phyloP scores from a whole-genome alignment of 2,888 invertebrate species.

The Cotesia congregata region DNA sequence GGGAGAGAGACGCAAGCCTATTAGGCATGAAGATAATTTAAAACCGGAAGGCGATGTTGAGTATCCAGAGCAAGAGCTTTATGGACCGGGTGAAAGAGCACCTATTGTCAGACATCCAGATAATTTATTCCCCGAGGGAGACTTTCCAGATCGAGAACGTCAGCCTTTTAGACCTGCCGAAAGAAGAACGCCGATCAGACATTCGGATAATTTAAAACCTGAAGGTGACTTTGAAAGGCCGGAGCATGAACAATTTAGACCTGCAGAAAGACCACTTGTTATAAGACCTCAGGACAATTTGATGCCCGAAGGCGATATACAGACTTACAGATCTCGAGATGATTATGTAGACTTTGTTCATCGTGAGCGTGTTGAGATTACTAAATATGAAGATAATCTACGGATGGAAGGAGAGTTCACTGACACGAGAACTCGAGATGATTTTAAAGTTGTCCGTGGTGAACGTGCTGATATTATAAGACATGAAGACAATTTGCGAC shows the following conservation, averaged over 20 bases:
- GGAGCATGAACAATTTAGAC: slow-evolving; percentile 44
- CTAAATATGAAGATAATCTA: slow-evolving; percentile 72
- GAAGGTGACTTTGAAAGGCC: slow-evolving; percentile 71
- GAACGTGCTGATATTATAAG: slow-evolving; percentile 63
- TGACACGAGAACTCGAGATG: slow-evolving; percentile 72
- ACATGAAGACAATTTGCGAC: slow-evolving; percentile 76
- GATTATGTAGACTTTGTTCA: slow-evolving; percentile 71
- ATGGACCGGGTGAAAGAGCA: slow-evolving; percentile 70
- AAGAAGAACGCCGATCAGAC: slow-evolving; percentile 72
- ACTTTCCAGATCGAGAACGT: slow-evolving; percentile 61
- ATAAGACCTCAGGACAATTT: slow-evolving; percentile 72
- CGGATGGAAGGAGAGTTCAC: slow-evolving; percentile 77
- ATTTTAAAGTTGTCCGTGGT: slow-evolving; percentile 73
- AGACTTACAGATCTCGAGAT: slow-evolving; percentile 52
- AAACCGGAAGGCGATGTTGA: slow-evolving; percentile 71
- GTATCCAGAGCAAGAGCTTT: slow-evolving; percentile 51
- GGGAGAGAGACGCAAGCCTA: slow-evolving; percentile 73
- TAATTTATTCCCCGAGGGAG: slow-evolving; percentile 71
- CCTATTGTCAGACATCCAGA: slow-evolving; percentile 72
- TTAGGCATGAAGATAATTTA: slow-evolving; percentile 73
- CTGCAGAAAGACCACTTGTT: slow-evolving; percentile 65
- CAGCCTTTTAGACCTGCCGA: slow-evolving; percentile 69
- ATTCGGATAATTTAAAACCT: slow-evolving; percentile 74
- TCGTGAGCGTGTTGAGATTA: slow-evolving; percentile 70
- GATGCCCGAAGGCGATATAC: slow-evolving; percentile 68